Evolutionary conservation across 2,797 vertebrate genomes (phyloP), one percentile per base, ranked within the genome.

Genomic region (Gallinago stenura): DNA sequence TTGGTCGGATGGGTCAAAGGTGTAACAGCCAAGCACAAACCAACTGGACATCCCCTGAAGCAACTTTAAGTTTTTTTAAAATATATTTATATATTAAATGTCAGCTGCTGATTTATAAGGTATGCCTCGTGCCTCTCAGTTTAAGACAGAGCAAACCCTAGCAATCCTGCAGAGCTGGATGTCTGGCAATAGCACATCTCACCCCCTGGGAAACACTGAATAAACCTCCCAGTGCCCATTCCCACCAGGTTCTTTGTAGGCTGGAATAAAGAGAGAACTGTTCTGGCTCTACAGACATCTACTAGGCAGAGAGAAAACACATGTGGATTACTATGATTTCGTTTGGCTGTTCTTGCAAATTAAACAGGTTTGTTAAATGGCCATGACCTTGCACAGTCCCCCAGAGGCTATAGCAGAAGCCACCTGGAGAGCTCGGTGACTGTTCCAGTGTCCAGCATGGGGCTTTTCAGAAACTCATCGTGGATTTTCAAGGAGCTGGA

Each of bases 381-480:
- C 12, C n/a, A 6, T 2, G 12, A 50, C 20, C 26, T 24, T 45
- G 25, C 31, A 24, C 19, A 17, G 48, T 10, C 43, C 28, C 56
- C 61, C 15, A 13, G 9, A n/a, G 33, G 15, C 19, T 37, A 9
- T 0, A 37, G 56, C 64, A 83, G 69, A 65, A 85, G 33, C 16
- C 26, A 20, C 31, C n/a, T n/a, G 60, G 26, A 45, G 2, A 71
- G 37, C 45, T 68, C 33, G 7, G 45, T 6, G 22, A 5, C 30
- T 39, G 3, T 15, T 68, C 37, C 46, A 83, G 28, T 0, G 0
- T 7, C 24, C 21, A 53, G 26, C 15, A 6, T 0, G 0, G 65
- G 13, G 35, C 11, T 77, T 57, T 50, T 43, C n/a, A 64, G 64
- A 68, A 43, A 62, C 26, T 43, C 5, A 0, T 20, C 7, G 17